Evolutionary conservation across 92 coral and sea anemone species (phyloP), one percentile per base, ranked within the genome.

Genomic region (Meandrina meandrites): DNA sequence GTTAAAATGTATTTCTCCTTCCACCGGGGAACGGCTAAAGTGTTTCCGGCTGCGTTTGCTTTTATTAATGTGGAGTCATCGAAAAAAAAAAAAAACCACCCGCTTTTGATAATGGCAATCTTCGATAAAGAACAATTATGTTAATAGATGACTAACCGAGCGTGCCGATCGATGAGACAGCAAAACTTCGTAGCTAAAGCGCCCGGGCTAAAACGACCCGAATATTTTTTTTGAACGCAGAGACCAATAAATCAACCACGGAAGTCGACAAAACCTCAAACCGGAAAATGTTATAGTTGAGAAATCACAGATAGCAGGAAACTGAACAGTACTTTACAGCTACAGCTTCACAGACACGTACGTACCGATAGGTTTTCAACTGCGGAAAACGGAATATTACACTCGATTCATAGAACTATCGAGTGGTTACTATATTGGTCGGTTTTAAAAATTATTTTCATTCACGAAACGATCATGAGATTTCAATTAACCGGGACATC

Each of bases 351-450:
- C 10, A 30, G 12, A n/a, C 69, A 24, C 71, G 68, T n/a, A 22
- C 15, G 32, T n/a, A 1, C 73, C 35, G 13, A 21, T 17, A 27
- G 78, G 0, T 56, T 54, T 56, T 79, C 22, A 34, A 79, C 71
- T 21, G 17, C 71, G 27, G 78, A 70, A 83, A 30, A 36, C 86
- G 68, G 86, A 72, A 83, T 83, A 83, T 70, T 51, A 72, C 18
- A 22, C 32, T 45, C 67, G 73, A 83, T 30, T 34, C 69, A 54
- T 24, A 18, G 30, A 37, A 75, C 45, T 18, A 10, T 72, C 40
- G 1, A 6, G 27, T 74, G 36, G 13, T 77, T 47, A 16, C n/a
- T 12, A 53, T 77, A 73, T 73, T 73, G 75, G 31, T 19, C 54
- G 36, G 27, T 64, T 45, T 42, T n/a, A n/a, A n/a, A n/a, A n/a